Evolutionary conservation across 2,888 invertebrate species (phyloP), one percentile per base, ranked within the genome.

Genomic region (Sphaerophoria taeniata): DNA sequence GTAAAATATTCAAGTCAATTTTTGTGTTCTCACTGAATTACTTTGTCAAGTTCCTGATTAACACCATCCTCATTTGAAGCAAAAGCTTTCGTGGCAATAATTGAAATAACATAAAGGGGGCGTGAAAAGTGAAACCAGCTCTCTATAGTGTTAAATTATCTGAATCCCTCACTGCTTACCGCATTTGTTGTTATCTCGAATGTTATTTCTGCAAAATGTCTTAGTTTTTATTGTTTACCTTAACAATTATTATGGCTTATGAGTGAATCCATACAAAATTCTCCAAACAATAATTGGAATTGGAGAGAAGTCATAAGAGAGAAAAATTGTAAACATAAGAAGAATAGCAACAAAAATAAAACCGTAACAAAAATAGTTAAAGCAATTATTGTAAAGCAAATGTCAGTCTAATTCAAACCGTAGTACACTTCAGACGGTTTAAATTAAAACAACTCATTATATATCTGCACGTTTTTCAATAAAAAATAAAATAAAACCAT

Each of bases 391-490:
- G 33, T 43, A 73, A 69, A 9, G 4, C 43, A 51, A 24, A n/a
- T 63, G 70, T 43, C 70, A 85, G 85, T 85, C 76, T 76, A 53
- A 70, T 65, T 63, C 65, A 16, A 81, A 77, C 76, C 76, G 73
- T 77, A 73, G 81, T 77, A 49, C 49, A 65, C 51, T 24, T 39
- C 73, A 81, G 85, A 81, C 70, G 80, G 76, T 80, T 65, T 61
- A 47, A 47, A 49, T 39, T 43, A 69, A 63, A 43, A 43, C 6
- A 39, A 39, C 39, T 3, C 36, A 58, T 24, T 11, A 11, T 51
- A 79, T 31, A 16, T 36, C 45, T 14, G 43, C 34, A 61, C n/a
- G n/a, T 55, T 49, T 63, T 33, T 14, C 24, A 12, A 24, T 45
- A 0, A 7, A 4, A 34, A n/a, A 24, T 56, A 16, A 56, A 12